A percentile compares a stretch with the other conserved stretches of the same genome.
Conservation (phyloP, 2,888 invertebrate species). For the Agrenia bidenticulata region DNA sequence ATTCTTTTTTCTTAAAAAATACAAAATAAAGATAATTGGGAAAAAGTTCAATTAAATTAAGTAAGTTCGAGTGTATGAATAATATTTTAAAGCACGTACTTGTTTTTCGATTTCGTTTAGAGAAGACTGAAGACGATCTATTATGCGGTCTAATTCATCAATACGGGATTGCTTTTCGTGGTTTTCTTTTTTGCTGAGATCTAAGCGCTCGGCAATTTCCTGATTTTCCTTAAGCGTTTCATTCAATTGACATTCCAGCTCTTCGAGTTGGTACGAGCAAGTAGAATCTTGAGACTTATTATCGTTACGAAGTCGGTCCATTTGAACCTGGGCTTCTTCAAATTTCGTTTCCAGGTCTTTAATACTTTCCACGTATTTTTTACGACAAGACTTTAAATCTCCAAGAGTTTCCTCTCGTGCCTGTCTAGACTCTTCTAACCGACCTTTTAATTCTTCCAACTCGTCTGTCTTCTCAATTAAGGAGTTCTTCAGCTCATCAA, state of each 20-base stretch:
- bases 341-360: neutral
- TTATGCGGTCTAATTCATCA: neutral
- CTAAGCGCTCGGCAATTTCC: slow-evolving; percentile 3
- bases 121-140: too few relatives aligned
- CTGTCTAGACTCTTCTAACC: slow-evolving; percentile 27
- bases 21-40: too few relatives aligned
- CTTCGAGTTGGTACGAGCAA: neutral
- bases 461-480: slow-evolving; percentile 11
- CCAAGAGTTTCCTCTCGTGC: slow-evolving; percentile 20
- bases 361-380: slow-evolving; percentile 9
- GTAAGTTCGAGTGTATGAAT: too few relatives aligned
- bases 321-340: neutral
- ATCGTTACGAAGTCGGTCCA: neutral
- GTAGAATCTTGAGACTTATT: neutral
- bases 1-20: slow-evolving; percentile 5
- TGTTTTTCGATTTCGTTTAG: too few relatives aligned
- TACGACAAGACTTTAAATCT: slow-evolving; percentile 12
- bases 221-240: neutral
- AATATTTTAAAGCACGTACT: too few relatives aligned
- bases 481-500: slow-evolving; percentile 3
- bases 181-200: slow-evolving; percentile 17
- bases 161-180: neutral
- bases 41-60: too few relatives aligned
- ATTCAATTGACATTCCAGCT: neutral
- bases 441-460: slow-evolving; percentile 16